Base-by-base conservation (phyloP, 2,797 vertebrate genomes). In the Poecile montanus region DNA sequence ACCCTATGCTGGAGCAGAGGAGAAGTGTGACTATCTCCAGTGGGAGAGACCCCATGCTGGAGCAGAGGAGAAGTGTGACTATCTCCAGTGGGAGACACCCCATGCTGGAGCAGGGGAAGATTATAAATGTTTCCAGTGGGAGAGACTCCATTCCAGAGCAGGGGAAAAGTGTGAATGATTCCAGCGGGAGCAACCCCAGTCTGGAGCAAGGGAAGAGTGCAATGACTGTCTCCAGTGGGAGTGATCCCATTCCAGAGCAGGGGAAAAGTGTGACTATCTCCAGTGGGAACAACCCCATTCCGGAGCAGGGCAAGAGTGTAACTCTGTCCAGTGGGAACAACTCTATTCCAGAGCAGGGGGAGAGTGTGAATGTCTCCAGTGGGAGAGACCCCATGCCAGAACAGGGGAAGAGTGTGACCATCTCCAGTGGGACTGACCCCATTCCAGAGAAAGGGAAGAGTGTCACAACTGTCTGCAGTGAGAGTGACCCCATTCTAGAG, bases 11-110 rank as follows among this genome's bases (percentile, higher is more conserved):
- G 0, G n/a, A 36, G 27, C 50, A 19, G 1, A 9, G 26, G 13
- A 8, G 30, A 4, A 22, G 7, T 15, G 20, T 36, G 1, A 4
- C 4, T 65, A 10, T 66, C n/a, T 30, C 22, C 21, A 21, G 5
- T 14, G 14, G 51, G 18, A 67, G 9, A 0, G 2, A 57, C 3
- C 18, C 34, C 22, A n/a, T 10, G 4, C 27, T 1, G 1, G 53
- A 80, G 30, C 53, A 22, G 2, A 23, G 19, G 53, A n/a, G 40
- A 5, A 78, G 10, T 26, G n/a, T 45, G 4, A 10, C 10, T 45
- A 13, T 32, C 50, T 56, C 16, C 27, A 13, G 22, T 66, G 51
- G 15, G 42, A 47, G 5, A 1, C 7, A 57, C 3, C n/a, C 22
- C 7, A 20, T 11, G 14, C 15, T 2, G 2, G 36, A 53, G 16